A percentile compares a stretch with the other conserved stretches of the same genome.
These are phyloP conservation scores for Mus spretus DNA, from an alignment of 2,797 vertebrate species.

Conservation along the genomic window DNA sequence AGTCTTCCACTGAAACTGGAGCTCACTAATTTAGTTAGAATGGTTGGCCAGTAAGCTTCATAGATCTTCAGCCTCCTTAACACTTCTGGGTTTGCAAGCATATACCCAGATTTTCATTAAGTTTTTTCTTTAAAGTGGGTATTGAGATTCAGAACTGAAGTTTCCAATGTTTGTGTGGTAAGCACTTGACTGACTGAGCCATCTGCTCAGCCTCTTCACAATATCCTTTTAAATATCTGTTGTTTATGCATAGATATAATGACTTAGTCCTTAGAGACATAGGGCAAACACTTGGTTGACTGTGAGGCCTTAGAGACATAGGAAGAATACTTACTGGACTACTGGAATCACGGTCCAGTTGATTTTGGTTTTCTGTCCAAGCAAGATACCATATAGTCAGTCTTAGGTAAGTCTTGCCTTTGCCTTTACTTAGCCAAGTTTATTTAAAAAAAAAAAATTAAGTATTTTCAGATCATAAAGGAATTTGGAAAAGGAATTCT, in stretches of 20 bases:
- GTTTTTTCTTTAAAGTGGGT: background rate
- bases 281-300: background rate
- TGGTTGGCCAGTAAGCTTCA: background rate
- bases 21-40: background rate
- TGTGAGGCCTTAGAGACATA: background rate
- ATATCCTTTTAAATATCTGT: background rate
- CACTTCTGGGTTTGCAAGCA: background rate
- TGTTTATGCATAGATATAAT: background rate
- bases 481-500: constrained; percentile 59
- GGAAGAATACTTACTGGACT: background rate
- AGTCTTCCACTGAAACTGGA: background rate
- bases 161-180: background rate
- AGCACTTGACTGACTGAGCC: background rate
- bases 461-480: constrained; percentile 59
- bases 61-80: background rate
- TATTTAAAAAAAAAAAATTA: background rate
- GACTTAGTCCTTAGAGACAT: background rate
- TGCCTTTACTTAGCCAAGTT: constrained; percentile 54
- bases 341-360: background rate
- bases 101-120: no score
- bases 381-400: background rate
- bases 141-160: background rate
- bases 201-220: background rate
- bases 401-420: constrained; percentile 20
- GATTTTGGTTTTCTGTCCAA: constrained; percentile 41